Conservation (phyloP, 2,113 vertebrate species). For the Irena cyanogastra region DNA sequence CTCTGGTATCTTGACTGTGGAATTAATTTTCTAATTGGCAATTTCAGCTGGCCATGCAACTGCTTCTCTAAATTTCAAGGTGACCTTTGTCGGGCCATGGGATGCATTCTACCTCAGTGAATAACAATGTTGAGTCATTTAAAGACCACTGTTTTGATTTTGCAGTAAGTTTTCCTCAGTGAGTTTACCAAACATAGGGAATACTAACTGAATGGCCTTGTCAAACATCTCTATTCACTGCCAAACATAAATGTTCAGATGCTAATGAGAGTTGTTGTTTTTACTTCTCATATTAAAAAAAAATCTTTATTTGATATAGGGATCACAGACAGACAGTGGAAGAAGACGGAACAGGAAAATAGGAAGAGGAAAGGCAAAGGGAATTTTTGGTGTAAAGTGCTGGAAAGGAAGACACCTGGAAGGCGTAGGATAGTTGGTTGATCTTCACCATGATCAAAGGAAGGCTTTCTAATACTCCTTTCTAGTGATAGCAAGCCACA, state of each 20-base stretch:
- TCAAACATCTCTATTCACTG: background rate
- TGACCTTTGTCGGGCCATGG: background rate
- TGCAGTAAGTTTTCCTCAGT: background rate
- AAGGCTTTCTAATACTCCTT: background rate
- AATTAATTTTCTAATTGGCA: conserved; percentile 32
- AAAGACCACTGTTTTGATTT: background rate
- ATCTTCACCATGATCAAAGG: background rate
- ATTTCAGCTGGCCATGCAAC: background rate
- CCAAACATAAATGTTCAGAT: background rate
- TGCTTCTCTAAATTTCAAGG: background rate
- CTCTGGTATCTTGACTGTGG: background rate
- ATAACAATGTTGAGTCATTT: background rate
- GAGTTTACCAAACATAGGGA: background rate
- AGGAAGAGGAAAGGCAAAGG: background rate
- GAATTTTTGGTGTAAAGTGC: background rate
- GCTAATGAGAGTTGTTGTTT: background rate
- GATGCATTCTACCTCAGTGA: background rate
- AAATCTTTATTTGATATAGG: background rate
- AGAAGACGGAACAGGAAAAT: background rate
- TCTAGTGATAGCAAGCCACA: background rate
- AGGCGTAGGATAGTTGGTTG: background rate
- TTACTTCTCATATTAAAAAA: background rate
- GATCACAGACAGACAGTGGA: background rate
- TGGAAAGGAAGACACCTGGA: background rate
- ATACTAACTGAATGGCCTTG: background rate